Base-by-base conservation (phyloP, 2,888 invertebrate species). In the Iphiclides podalirius region DNA sequence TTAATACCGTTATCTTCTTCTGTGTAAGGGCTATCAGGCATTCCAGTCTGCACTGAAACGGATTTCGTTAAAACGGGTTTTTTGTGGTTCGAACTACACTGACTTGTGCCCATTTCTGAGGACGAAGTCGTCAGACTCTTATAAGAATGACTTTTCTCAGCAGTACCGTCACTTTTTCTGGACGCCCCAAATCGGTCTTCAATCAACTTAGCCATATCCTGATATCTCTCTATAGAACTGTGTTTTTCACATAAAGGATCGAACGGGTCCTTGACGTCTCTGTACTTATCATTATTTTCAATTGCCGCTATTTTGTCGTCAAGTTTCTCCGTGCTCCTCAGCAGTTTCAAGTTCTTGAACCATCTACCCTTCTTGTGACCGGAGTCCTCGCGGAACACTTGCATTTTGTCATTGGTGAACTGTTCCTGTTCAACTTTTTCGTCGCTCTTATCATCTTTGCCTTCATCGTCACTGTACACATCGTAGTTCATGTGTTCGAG, bases 141-240 rank as follows among this genome's bases (percentile, higher is more conserved):
- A 54, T 89, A 89, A 1, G 89, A 89, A 64, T 89, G 84, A 61
- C 87, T 87, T 44, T 89, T 89, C 55, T 89, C 89, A 4, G 87
- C 78, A 1, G 85, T 86, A 1, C 84, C 79, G 49, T 89, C 89
- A 50, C 76, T 82, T 53, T 86, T 88, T 44, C 83, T 74, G 4
- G 75, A 56, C 37, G 72, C 88, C 1, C 93, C 92, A 55, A 93
- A 93, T 61, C 90, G 89, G 59, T 93, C 93, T 69, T 93, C 93
- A 54, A 93, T 90, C 49, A 93, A 76, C 67, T 93, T 93, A 2
- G 93, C 90, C 93, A 93, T 93, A 59, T 93, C 93, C 67, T 93
- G 92, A 56, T 93, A 93, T 38, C 93, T 83, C 64, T 93, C 93
- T 71, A 93, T 93, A 52, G 93, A 93, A 75, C 92, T 91, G 57